phyloP scores from a whole-genome alignment of 2,113 vertebrate genomes.

The Paracanthobrama guichenoti region DNA sequence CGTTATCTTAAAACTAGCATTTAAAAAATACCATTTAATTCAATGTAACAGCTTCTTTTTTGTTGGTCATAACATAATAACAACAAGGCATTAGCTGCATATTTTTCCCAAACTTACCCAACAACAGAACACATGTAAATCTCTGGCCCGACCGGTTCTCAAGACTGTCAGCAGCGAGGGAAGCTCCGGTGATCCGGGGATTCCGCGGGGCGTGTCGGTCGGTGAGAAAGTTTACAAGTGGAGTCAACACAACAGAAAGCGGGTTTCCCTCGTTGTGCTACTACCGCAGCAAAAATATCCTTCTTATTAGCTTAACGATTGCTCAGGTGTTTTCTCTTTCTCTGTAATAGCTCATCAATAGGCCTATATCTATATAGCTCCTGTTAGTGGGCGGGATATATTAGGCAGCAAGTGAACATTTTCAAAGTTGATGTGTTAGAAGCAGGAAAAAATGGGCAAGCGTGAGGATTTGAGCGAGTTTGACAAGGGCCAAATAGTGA shows the following conservation, averaged over 20 bases:
- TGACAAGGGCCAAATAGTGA: too few species aligned
- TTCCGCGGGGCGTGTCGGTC: constrained; percentile 71
- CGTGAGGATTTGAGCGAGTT: too few species aligned
- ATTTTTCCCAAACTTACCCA: background rate
- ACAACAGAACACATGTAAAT: background rate
- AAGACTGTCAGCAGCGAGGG: background rate
- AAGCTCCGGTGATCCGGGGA: constrained; percentile 45
- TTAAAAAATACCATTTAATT: background rate
- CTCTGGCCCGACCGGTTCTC: constrained; percentile 21
- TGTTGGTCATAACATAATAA: background rate
- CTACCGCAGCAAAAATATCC: background rate
- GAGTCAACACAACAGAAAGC: constrained; percentile 59
- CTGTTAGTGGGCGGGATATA: too few species aligned
- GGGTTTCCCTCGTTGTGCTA: constrained; percentile 56
- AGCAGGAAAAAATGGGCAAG: too few species aligned
- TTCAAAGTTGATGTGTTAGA: too few species aligned
- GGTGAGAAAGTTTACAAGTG: constrained; percentile 65
- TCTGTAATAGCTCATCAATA: background rate
- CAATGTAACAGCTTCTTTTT: background rate
- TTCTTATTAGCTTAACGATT: background rate
- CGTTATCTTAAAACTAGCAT: background rate
- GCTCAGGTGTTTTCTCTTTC: background rate
- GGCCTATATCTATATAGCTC: too few species aligned
- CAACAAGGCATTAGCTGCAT: background rate
- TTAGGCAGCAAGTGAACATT: too few species aligned